Percentiles rank a stretch among this genome's conserved stretches.
phyloP scores from a whole-genome alignment of 2,797 vertebrate species.

The Micropoecilia bifurca region DNA sequence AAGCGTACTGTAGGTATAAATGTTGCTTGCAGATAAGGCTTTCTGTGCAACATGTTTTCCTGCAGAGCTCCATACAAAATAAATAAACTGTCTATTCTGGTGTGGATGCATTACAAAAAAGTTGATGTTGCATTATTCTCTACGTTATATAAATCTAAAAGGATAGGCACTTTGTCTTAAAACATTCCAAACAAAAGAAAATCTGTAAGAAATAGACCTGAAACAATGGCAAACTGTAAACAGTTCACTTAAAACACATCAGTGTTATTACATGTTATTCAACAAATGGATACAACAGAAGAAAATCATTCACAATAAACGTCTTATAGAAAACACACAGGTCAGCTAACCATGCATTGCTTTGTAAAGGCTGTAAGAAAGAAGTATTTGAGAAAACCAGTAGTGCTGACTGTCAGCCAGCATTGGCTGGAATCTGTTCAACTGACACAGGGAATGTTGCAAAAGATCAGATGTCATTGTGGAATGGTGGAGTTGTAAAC shows the following conservation, averaged over 20 bases:
- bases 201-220: slow-evolving; percentile 85
- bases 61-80: slow-evolving; percentile 65
- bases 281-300: slow-evolving; percentile 84
- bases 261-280: slow-evolving; percentile 75
- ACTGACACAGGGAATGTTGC: slow-evolving; percentile 65
- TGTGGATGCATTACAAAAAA: slow-evolving; percentile 78
- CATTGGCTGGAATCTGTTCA: slow-evolving; percentile 25
- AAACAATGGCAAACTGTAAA: slow-evolving; percentile 82
- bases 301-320: slow-evolving; percentile 76
- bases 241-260: slow-evolving; percentile 73
- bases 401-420: slow-evolving; percentile 27
- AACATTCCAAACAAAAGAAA: slow-evolving; percentile 79
- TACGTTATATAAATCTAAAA: slow-evolving; percentile 85
- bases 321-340: slow-evolving; percentile 73
- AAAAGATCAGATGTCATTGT: slow-evolving; percentile 59
- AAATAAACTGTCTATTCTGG: slow-evolving; percentile 55
- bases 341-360: slow-evolving; percentile 42
- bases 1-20: slow-evolving; percentile 42
- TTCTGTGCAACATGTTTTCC: slow-evolving; percentile 70
- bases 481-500: slow-evolving; percentile 65
- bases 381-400: slow-evolving; percentile 37
- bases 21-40: slow-evolving; percentile 72
- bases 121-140: slow-evolving; percentile 81
- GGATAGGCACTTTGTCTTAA: slow-evolving; percentile 96
- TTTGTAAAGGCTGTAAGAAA: slow-evolving; percentile 12